These are phyloP conservation scores for Thelaira solivaga DNA, from an alignment of 2,888 invertebrate genomes.

Conservation along the genomic window DNA sequence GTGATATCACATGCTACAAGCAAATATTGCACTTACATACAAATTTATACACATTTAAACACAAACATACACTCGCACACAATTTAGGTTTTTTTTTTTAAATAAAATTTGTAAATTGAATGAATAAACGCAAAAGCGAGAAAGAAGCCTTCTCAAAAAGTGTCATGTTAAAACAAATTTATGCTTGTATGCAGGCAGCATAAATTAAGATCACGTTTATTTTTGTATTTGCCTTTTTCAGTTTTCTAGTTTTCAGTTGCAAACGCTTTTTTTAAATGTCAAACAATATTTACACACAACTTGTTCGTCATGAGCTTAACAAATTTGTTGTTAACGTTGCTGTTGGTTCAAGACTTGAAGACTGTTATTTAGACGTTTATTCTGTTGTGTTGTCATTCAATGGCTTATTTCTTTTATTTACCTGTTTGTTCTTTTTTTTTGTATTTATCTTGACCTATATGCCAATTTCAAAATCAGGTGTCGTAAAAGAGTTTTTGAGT, in stretches of 20 bases:
- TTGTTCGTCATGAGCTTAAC: not conserved
- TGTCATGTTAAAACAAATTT: conserved; percentile 21
- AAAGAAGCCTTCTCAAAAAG: conserved; percentile 22
- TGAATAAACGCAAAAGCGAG: conserved; percentile 13
- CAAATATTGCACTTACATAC: not conserved
- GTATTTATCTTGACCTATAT: conserved; percentile 45
- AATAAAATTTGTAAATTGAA: conserved; percentile 55
- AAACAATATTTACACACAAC: not conserved
- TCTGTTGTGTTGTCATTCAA: conserved; percentile 25
- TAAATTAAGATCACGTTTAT: conserved; percentile 20
- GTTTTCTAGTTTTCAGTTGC: not conserved
- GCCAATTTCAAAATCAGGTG: conserved; percentile 26
- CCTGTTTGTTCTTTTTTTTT: not conserved
- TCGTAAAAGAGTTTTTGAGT: conserved; percentile 1
- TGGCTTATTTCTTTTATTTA: conserved; percentile 3
- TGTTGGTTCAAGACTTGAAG: not conserved
- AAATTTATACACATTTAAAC: not conserved
- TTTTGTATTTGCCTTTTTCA: not conserved
- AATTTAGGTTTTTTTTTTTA: conserved; percentile 10
- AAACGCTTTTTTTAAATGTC: not conserved
- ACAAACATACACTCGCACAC: not conserved
- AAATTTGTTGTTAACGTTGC: not conserved
- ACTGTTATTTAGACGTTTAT: conserved; percentile 7
- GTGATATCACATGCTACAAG: conserved; percentile 55
- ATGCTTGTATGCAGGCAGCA: not conserved